Percentiles rank a stretch among this genome's conserved stretches.
Evolutionary conservation across 1,140 invertebrate genomes (phyloP).

Genomic region (Eufriesea mexicana): DNA sequence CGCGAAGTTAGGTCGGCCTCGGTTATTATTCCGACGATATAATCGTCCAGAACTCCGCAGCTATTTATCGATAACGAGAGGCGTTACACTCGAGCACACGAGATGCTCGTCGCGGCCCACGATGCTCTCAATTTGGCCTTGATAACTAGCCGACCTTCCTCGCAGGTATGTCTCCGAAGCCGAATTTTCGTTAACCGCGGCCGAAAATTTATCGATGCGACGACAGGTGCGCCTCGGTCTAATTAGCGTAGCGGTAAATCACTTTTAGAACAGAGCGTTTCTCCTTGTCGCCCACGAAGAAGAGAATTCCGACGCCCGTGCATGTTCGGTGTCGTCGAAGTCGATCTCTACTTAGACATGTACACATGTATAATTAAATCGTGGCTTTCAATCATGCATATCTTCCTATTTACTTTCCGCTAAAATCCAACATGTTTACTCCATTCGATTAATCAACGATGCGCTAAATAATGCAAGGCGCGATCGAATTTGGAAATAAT

Average conservation of each 20-base stretch:
- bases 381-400: too few species aligned
- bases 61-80: conserved; percentile 28
- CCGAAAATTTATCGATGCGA: background rate
- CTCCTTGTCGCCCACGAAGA: background rate
- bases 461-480: background rate
- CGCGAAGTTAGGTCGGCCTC: conserved; percentile 17
- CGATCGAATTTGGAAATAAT: background rate
- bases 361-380: too few species aligned
- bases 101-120: background rate
- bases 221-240: background rate
- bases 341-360: too few species aligned
- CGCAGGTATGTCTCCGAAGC: background rate
- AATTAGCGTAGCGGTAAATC: too few species aligned
- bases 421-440: background rate
- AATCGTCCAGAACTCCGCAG: conserved; percentile 1
- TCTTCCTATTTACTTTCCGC: background rate
- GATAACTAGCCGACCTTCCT: background rate
- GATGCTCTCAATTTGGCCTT: background rate
- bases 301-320: too few species aligned
- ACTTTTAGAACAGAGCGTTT: too few species aligned
- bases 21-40: conserved; percentile 38
- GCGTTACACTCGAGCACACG: background rate
- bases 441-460: background rate
- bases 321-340: too few species aligned
- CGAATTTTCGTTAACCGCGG: background rate